A percentile compares a stretch with the other conserved stretches of the same genome.
Evolutionary conservation across 2,113 vertebrate species (phyloP).

Genomic region (Rhea pennata): DNA sequence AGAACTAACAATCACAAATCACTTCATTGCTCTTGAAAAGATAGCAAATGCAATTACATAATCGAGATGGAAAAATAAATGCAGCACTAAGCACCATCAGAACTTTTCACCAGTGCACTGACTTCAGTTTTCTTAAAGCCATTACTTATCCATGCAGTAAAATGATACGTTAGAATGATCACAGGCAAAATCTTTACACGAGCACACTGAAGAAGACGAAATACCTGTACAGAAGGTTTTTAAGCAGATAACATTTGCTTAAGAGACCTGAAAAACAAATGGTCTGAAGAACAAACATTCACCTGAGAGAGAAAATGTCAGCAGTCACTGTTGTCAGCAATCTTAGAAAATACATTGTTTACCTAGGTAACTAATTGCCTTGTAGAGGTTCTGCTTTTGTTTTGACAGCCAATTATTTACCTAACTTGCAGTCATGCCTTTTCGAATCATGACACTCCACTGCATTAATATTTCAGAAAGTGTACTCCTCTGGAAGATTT

Average conservation of each 20-base stretch:
- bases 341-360: neutral
- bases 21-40: neutral
- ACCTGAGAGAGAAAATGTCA: neutral
- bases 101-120: neutral
- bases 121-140: neutral
- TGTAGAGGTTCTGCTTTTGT: neutral
- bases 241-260: neutral
- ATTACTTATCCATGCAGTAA: neutral
- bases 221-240: neutral
- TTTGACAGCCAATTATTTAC: neutral
- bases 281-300: neutral
- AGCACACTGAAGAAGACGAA: neutral
- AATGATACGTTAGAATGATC: neutral
- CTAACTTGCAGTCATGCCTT: neutral
- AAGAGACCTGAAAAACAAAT: neutral
- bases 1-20: neutral
- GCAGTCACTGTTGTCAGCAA: neutral
- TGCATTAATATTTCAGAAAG: neutral
- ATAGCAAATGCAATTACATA: neutral
- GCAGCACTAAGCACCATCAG: neutral
- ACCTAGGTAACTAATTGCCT: neutral
- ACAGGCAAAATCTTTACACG: neutral
- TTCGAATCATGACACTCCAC: neutral
- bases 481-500: neutral
- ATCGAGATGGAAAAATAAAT: neutral